Conservation (phyloP, 2,113 vertebrate genomes). For the Nothoprocta pentlandii region DNA sequence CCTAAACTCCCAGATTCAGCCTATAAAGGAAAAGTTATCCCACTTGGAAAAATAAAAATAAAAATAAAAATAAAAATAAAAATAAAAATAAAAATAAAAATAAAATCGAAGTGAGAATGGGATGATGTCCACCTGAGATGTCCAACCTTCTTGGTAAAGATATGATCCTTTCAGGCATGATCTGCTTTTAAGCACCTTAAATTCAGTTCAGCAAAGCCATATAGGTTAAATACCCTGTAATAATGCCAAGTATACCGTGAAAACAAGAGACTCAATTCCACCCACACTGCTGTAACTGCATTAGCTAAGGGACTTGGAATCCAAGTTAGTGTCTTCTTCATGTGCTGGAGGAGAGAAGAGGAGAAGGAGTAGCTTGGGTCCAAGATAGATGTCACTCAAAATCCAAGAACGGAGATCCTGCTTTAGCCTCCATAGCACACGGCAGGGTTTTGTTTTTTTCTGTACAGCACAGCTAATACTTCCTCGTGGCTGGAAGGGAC, state of each 20-base stretch:
- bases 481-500: not conserved
- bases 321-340: not conserved
- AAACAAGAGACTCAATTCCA: not conserved
- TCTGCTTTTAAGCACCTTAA: not conserved
- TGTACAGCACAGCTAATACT: not conserved
- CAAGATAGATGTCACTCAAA: rapidly evolving
- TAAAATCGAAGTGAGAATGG: not conserved
- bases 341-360: not conserved
- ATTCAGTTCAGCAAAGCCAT: not conserved
- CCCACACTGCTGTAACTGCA: not conserved
- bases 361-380: not conserved
- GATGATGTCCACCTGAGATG: not conserved
- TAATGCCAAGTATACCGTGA: not conserved
- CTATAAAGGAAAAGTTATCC: not conserved
- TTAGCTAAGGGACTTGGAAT: not conserved
- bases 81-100: not conserved
- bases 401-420: not conserved
- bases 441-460: too few species aligned
- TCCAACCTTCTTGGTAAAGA: not conserved
- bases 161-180: not conserved
- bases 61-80: too few species aligned
- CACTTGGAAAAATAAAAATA: not conserved
- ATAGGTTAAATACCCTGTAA: not conserved
- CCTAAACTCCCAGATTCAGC: not conserved
- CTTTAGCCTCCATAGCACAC: not conserved